These are phyloP conservation scores for Thelaira solivaga DNA, from an alignment of 2,888 invertebrate genomes.

Conservation along the genomic window DNA sequence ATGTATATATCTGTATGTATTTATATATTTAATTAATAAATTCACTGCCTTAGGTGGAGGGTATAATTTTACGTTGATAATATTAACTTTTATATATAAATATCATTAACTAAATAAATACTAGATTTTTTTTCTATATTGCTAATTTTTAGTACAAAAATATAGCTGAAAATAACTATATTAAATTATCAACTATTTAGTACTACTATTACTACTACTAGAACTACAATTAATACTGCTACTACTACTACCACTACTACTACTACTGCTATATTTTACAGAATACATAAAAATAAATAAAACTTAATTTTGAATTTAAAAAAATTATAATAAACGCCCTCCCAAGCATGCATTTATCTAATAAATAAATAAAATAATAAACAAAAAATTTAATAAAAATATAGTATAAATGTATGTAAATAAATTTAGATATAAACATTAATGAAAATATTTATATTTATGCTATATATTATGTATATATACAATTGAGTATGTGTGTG, in stretches of 20 bases:
- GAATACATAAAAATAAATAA: conserved; percentile 35
- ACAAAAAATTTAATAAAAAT: not conserved
- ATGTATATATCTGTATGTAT: conserved; percentile 36
- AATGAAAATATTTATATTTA: conserved; percentile 5
- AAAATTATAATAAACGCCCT: conserved; percentile 68
- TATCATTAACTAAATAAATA: conserved; percentile 49
- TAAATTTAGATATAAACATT: conserved; percentile 21
- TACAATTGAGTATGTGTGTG: not conserved
- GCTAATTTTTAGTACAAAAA: conserved; percentile 26
- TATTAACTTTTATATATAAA: conserved; percentile 22
- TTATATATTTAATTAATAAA: conserved; percentile 3
- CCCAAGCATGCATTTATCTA: conserved; percentile 75
- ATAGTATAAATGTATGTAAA: too few relatives aligned
- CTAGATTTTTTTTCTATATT: conserved; percentile 11
- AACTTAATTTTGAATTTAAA: conserved; percentile 32
- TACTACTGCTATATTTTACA: conserved; percentile 38
- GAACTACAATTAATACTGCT: too few relatives aligned
- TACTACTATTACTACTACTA: conserved; percentile 35
- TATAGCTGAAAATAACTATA: conserved; percentile 46
- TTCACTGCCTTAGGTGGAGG: conserved; percentile 30
- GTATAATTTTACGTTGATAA: conserved; percentile 32
- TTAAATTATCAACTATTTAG: conserved; percentile 51
- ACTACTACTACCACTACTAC: conserved; percentile 12
- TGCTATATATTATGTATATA: not conserved
- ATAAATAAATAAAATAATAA: conserved; percentile 31